phyloP scores from a whole-genome alignment of 2,113 vertebrate genomes.

The Eudorcas thomsonii region DNA sequence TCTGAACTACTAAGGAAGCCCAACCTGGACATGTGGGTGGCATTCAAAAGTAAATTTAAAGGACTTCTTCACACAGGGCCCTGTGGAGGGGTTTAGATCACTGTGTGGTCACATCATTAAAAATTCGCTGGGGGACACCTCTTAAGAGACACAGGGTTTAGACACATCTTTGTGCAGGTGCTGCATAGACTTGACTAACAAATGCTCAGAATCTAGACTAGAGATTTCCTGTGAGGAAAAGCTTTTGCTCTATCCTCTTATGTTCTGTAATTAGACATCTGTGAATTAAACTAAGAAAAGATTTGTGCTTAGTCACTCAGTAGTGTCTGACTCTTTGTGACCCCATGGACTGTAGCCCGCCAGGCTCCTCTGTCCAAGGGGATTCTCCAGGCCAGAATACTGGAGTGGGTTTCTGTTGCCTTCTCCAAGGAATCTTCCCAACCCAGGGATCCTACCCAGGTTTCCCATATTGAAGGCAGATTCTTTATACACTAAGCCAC shows the following conservation, averaged over 20 bases:
- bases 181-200: not conserved
- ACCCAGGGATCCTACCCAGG: not conserved
- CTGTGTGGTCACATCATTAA: not conserved
- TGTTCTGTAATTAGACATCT: not conserved
- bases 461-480: not conserved
- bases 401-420: not conserved
- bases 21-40: not conserved
- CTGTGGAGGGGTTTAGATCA: not conserved
- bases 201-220: not conserved
- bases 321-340: not conserved
- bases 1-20: not conserved
- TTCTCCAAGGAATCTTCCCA: not conserved
- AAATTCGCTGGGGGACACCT: not conserved
- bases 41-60: not conserved
- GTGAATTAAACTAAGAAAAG: not conserved
- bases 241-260: not conserved
- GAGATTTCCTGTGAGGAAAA: not conserved
- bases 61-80: not conserved
- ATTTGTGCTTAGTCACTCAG: not conserved
- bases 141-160: not conserved
- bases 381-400: not conserved
- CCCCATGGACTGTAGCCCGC: not conserved
- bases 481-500: not conserved
- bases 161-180: not conserved
- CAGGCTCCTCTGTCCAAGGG: not conserved